Evolutionary conservation across 1,140 invertebrate species (phyloP).

Genomic region (Himalopsyche phryganea): DNA sequence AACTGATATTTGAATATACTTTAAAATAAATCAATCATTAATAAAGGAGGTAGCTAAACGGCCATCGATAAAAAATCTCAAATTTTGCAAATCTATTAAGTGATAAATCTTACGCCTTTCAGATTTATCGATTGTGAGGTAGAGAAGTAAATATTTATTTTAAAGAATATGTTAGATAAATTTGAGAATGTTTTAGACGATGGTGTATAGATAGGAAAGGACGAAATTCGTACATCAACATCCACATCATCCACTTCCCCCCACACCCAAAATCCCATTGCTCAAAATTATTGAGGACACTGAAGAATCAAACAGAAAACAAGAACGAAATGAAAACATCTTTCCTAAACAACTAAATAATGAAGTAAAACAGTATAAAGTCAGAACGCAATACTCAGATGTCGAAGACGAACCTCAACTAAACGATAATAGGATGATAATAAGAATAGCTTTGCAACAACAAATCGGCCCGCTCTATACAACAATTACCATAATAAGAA

Average conservation of each 20-base stretch:
- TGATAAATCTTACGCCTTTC: no score
- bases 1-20: no score
- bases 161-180: no score
- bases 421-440: background rate
- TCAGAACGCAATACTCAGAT: conserved; percentile 20
- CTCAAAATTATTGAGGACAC: no score
- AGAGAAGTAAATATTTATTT: no score
- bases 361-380: conserved; percentile 24
- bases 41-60: no score
- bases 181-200: no score
- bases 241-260: conserved; percentile 4
- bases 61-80: background rate
- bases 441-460: conserved; percentile 42
- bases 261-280: no score
- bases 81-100: no score
- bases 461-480: conserved; percentile 51
- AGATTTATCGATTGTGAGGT: no score
- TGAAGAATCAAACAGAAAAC: conserved; percentile 11
- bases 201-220: no score
- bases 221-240: conserved; percentile 21
- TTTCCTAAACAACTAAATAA: conserved; percentile 22
- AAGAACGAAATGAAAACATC: conserved; percentile 21
- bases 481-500: background rate
- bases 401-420: conserved; percentile 22
- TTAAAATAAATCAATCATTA: no score